Evolutionary conservation across 2,113 vertebrate species (phyloP), one percentile per base, ranked within the genome.

Genomic region (Aleadryas rufinucha): DNA sequence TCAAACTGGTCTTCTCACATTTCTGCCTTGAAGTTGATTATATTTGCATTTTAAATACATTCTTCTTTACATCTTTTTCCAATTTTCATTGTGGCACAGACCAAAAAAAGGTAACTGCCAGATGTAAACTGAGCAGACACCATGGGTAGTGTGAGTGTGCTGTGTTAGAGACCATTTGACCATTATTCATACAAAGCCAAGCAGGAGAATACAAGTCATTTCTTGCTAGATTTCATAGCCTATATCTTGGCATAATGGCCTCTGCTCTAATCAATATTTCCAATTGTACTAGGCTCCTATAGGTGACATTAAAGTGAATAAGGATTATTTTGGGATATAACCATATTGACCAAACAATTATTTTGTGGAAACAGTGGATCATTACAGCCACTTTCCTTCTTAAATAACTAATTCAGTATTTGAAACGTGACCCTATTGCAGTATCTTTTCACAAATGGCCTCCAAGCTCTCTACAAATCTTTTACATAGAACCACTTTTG

Each of bases 271-370:
- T 95, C 92, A 92, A 60, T 93, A 90, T 74, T 94, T 92, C 45
- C 79, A 87, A 89, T 86, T 88, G 70, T 57, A 41, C 27, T 31
- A 52, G 71, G 50, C 35, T 90, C 14, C 49, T 93, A 71, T 45
- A 91, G 47, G 33, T 56, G 78, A 74, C 57, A 86, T 81, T 87
- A 93, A 92, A 87, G 74, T 41, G 70, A 94, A 68, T 78, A 44
- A 71, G 53, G n/a, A 77, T 91, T 93, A 81, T 92, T 95, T 86
- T 49, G 64, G 37, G 21, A 83, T 89, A 92, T 83, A 95, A 87
- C n/a, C 31, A 22, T 92, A 96, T 95, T 93, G 94, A 97, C 42
- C 65, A 87, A 94, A 79, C 57, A 92, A 92, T 97, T 95, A 94
- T 69, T 50, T 71, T 86, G 45, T 91, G 87, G 76, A 95, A 95